phyloP scores from a whole-genome alignment of 2,113 vertebrate species.

The Odobenus rosmarus region DNA sequence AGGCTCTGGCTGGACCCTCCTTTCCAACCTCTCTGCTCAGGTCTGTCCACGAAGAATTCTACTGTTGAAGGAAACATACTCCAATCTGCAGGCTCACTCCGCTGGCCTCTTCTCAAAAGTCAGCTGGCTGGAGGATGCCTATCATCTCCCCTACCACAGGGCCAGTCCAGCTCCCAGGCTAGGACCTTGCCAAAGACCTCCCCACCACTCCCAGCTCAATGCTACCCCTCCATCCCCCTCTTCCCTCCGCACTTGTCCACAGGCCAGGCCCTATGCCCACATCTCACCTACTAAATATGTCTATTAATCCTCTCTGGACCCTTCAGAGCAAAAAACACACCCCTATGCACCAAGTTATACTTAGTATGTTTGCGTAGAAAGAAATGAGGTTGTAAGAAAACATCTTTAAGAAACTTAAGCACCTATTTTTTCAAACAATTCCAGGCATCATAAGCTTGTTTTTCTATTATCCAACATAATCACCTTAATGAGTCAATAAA shows the following conservation, averaged over 20 bases:
- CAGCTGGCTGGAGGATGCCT: background rate
- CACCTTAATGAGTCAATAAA: conserved; percentile 35
- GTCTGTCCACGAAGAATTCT: background rate
- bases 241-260: background rate
- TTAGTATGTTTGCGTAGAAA: background rate
- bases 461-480: conserved; percentile 55
- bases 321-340: background rate
- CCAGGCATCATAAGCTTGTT: conserved; percentile 14
- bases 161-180: background rate
- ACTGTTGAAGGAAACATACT: background rate
- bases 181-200: background rate
- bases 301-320: background rate
- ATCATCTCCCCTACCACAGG: background rate
- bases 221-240: background rate
- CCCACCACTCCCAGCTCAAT: background rate
- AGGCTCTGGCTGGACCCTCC: background rate
- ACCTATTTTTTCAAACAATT: conserved; percentile 23
- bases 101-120: background rate
- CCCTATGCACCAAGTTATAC: background rate
- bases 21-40: background rate
- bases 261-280: background rate
- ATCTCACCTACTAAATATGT: background rate
- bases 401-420: background rate
- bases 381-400: background rate
- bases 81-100: background rate